These are phyloP conservation scores for Pelodytes ibericus DNA, from an alignment of 2,797 vertebrate genomes.

Conservation along the genomic window DNA sequence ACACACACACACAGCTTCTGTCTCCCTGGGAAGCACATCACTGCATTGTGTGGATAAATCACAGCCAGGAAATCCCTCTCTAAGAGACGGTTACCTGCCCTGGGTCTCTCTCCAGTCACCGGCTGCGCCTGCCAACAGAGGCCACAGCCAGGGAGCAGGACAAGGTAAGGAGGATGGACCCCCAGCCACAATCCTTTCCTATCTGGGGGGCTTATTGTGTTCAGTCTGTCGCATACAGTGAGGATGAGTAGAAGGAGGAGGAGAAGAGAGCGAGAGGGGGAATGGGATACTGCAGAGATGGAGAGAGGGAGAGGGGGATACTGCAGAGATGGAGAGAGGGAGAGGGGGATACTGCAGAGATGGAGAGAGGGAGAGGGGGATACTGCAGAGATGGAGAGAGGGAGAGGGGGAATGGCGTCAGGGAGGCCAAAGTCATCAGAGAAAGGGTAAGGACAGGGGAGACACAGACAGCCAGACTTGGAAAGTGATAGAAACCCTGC, in stretches of 20 bases:
- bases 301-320: background rate
- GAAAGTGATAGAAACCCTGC: background rate
- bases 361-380: background rate
- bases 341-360: background rate
- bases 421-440: background rate
- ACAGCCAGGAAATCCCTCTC: constrained; percentile 36
- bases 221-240: constrained; percentile 10
- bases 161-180: background rate
- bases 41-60: constrained; percentile 44
- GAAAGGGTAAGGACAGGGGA: background rate
- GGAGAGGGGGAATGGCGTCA: background rate
- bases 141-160: background rate
- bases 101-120: constrained; percentile 11
- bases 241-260: constrained; percentile 10
- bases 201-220: background rate
- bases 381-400: background rate
- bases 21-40: constrained; percentile 43
- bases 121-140: constrained; percentile 36
- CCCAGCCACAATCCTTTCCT: background rate
- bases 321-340: background rate
- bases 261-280: background rate
- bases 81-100: constrained; percentile 48
- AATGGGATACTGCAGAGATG: constrained; percentile 25
- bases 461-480: too few relatives aligned
- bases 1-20: constrained; percentile 10